These are phyloP conservation scores for Globodera rostochiensis DNA, from an alignment of 1,140 invertebrate genomes.

Conservation along the genomic window DNA sequence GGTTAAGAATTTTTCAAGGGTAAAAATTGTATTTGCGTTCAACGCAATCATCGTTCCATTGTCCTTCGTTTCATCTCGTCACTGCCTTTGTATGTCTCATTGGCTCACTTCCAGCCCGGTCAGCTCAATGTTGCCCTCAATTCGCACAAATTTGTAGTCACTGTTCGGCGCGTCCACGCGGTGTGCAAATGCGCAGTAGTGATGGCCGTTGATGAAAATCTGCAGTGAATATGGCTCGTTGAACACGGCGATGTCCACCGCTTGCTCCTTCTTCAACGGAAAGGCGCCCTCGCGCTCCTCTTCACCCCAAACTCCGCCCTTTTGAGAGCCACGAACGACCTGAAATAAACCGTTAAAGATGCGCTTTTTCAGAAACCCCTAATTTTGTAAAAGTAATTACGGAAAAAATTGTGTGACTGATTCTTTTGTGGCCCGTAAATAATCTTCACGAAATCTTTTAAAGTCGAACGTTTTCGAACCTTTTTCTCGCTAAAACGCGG, in stretches of 20 bases:
- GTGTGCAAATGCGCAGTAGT: constrained; percentile 58
- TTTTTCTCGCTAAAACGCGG: constrained; percentile 58
- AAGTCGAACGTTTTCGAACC: not conserved
- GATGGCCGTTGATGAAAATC: constrained; percentile 57
- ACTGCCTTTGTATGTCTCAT: not conserved
- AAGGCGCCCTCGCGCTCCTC: constrained; percentile 62
- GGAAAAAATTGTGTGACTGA: too few relatives aligned
- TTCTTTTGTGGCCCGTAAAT: too few relatives aligned
- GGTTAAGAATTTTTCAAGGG: too few relatives aligned
- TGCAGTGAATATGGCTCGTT: constrained; percentile 63
- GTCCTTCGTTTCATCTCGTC: too few relatives aligned
- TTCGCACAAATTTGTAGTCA: constrained; percentile 57
- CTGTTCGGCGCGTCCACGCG: constrained; percentile 49
- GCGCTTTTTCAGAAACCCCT: too few relatives aligned
- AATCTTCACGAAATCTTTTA: too few relatives aligned
- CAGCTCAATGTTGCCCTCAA: constrained; percentile 60
- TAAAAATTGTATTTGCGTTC: too few relatives aligned
- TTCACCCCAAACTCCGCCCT: constrained; percentile 52
- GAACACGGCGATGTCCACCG: constrained; percentile 58
- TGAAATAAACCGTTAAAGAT: not conserved
- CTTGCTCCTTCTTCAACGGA: constrained; percentile 61
- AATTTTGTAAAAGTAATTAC: too few relatives aligned
- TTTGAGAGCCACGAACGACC: constrained; percentile 46
- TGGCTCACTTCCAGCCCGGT: constrained; percentile 58
- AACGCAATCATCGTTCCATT: too few relatives aligned